These are phyloP conservation scores for Danionella cerebrum DNA, from an alignment of 2,113 vertebrate species.

Conservation along the genomic window DNA sequence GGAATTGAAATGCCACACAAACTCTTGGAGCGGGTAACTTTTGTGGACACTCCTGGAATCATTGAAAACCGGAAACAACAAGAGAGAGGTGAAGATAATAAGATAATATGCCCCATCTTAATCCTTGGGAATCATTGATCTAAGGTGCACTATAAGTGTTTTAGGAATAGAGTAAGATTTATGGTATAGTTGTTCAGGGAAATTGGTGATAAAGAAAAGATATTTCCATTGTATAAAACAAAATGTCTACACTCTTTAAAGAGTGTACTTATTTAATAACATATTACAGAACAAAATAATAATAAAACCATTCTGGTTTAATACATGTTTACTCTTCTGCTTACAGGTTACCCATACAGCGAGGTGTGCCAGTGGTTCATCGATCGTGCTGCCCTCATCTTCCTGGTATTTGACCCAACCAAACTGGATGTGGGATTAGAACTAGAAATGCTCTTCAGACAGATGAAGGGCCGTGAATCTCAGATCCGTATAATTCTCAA, in stretches of 20 bases:
- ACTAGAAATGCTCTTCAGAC: slow-evolving; percentile 91
- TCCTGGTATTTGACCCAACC: slow-evolving; percentile 94
- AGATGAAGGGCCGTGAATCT: slow-evolving; percentile 92
- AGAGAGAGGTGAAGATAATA: slow-evolving; percentile 79
- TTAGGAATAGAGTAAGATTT: too few relatives aligned
- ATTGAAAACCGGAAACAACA: slow-evolving; percentile 99
- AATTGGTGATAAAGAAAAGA: too few relatives aligned
- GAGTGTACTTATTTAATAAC: too few relatives aligned
- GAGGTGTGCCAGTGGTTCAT: slow-evolving; percentile 99
- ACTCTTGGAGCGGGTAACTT: slow-evolving; percentile 90
- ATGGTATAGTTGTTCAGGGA: too few relatives aligned
- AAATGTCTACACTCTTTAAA: too few relatives aligned
- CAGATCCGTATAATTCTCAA: slow-evolving; percentile 98
- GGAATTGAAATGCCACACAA: slow-evolving; percentile 97
- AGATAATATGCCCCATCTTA: too few relatives aligned
- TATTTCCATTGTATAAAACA: too few relatives aligned
- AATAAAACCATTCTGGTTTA: slow-evolving; percentile 72
- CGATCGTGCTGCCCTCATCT: slow-evolving; percentile 94
- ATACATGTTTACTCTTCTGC: slow-evolving; percentile 63
- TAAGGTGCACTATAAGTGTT: too few relatives aligned
- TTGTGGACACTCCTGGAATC: slow-evolving; percentile 95
- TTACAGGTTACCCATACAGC: slow-evolving; percentile 92
- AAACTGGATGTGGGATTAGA: slow-evolving; percentile 94
- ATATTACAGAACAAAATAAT: too few relatives aligned
- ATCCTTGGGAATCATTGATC: too few relatives aligned